A percentile compares a stretch with the other conserved stretches of the same genome.
Conservation (phyloP, 2,797 vertebrate species). For the Notolabrus celidotus region DNA sequence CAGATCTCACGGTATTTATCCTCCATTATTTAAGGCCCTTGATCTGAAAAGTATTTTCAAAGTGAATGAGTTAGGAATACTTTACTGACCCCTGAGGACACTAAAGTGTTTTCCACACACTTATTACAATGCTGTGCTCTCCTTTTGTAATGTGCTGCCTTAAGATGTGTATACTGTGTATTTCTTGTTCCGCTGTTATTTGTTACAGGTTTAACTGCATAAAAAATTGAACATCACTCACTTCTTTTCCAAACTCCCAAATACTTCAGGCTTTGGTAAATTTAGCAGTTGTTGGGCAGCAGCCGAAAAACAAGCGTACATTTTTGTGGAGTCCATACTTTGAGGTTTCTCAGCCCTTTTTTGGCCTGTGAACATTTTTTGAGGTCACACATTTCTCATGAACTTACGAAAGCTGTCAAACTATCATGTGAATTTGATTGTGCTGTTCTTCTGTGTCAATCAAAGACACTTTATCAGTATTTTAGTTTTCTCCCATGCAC, state of each 20-base stretch:
- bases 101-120: too few species aligned
- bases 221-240: not conserved
- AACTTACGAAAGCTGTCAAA: conserved; percentile 9
- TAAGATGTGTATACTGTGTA: too few species aligned
- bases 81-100: too few species aligned
- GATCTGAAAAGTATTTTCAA: too few species aligned
- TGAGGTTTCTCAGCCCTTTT: conserved; percentile 28
- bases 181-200: too few species aligned
- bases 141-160: too few species aligned
- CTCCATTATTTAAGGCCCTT: too few species aligned
- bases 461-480: not conserved
- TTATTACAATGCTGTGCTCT: too few species aligned
- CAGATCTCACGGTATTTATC: too few species aligned
- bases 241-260: not conserved
- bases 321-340: conserved; percentile 20
- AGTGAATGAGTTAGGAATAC: too few species aligned
- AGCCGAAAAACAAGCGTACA: not conserved
- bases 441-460: conserved; percentile 3
- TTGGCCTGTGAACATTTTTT: conserved; percentile 7
- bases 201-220: too few species aligned
- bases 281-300: not conserved
- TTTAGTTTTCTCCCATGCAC: not conserved
- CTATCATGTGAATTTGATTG: conserved; percentile 15
- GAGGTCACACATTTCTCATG: conserved; percentile 51
- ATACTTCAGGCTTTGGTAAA: not conserved